Base-by-base conservation (phyloP, 2,888 invertebrate species). In the Apotomis turbidana region DNA sequence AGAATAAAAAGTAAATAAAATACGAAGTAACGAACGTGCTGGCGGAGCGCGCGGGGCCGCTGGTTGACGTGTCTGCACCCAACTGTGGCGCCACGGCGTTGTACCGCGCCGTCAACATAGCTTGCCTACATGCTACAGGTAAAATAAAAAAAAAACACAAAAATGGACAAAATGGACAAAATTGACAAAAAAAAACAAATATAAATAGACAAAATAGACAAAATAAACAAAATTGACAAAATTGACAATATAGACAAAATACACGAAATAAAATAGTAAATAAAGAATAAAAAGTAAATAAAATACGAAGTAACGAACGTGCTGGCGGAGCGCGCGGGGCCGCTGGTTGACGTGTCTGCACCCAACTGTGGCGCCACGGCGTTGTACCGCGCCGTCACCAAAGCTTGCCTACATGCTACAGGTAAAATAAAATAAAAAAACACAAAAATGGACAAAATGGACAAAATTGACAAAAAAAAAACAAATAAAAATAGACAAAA, bases 351-450 rank as follows among this genome's bases (percentile, higher is more conserved):
- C 78, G 62, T 83, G 0, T 75, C 76, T 38, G 90, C 90, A 85
- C 89, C 91, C 58, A 93, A 87, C 68, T 85, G 90, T 72, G 94
- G 94, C 41, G 85, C 92, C 70, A 94, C 94, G 0, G 93, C 94
- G 0, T 71, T 94, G 1, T 94, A 91, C 63, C 79, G 93, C 0
- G 93, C 94, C 0, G 89, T 92, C 0, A 87, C 87, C 3, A 84
- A 85, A 0, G 89, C 90, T 0, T 87, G 86, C 61, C 76, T 83
- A 27, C 83, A 87, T 5, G 83, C 89, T 0, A 78, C 82, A 70
- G 85, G n/a, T 15, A 15, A 15, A 15, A 15, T 0, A 15, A 15
- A 15, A 15, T n/a, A 15, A 1, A 15, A 15, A 15, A 0, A 15
- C 15, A 15, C 1, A 1, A 15, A 15, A 15, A 15, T 15, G 0